Base-by-base conservation (phyloP, 2,888 invertebrate species). In the Torymus auratus region DNA sequence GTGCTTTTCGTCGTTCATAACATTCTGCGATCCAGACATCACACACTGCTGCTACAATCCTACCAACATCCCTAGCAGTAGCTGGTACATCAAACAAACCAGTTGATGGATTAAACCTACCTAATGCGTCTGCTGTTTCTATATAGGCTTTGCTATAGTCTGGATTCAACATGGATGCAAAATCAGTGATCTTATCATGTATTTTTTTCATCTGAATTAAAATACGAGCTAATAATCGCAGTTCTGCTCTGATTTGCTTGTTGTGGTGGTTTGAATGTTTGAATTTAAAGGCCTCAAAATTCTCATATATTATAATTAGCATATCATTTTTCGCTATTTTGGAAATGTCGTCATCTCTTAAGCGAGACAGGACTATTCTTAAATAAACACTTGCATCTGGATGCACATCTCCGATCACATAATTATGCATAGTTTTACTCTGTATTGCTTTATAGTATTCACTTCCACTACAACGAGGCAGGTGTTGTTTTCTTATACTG, bases 231-330 rank as follows among this genome's bases (percentile, higher is more conserved):
- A 67, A 12, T 10, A 74, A 56, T 5, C 74, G 12, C 65, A 74
- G 50, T 1, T 74, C 74, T 17, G 56, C 55, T 58, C 74, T 65
- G 12, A 65, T 74, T 58, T 74, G 55, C 20, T 15, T 15, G 28
- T 68, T 55, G 10, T 68, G 68, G 14, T 68, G 53, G 2, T 20
- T 55, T 14, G 55, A 68, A 1, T 14, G 53, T 20, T 55, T 53
- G 13, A 14, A 68, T 55, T 68, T 68, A 5, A 53, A 53, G 3
- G 68, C 68, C 55, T 68, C 23, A 5, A 55, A 20, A 55, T 68
- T 68, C 1, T 14, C 55, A n/a, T 68, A 68, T 14, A 20, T 13
- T 5, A 68, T 52, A 10, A 68, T 68, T 0, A 55, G 14, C 4
- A 14, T n/a, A 12, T 68, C 55, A 13, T 52, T 10, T 23, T 55